Base-by-base conservation (phyloP, 2,113 vertebrate species). In the Xiphophorus hellerii region DNA sequence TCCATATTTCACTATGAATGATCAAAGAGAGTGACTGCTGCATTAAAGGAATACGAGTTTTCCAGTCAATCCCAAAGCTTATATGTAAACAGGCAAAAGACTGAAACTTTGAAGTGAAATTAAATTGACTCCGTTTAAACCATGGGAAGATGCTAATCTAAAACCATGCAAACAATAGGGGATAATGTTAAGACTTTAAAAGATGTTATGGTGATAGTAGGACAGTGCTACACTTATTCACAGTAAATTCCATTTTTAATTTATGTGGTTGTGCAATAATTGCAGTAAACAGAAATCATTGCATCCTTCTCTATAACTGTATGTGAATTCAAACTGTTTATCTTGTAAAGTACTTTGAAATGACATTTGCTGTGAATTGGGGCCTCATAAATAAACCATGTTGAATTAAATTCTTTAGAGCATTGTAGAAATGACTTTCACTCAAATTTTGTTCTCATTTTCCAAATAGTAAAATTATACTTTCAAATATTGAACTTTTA, bases 21-120 rank as follows among this genome's bases (percentile, higher is more conserved):
- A 58, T 58, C 51, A 30, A 28, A 48, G 39, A 35, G 48, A 64
- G 12, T 30, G 42, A 39, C 7, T 8, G 2, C 11, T 54, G 31
- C 5, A 15, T 65, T 67, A 58, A 28, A 58, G 25, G 44, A 58
- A n/a, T 5, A 29, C 5, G 3, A 67, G 17, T 30, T 66, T 58
- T 20, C 42, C 30, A 68, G 48, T 54, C 31, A 67, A 22, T 71
- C 3, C 2, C 62, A 31, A 48, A 10, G 30, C 14, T 69, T 76
- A 13, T 35, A 39, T 66, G 37, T 66, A 86, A 71, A 80, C 58
- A 78, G 35, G 39, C 39, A 42, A 42, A 42, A 42, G 39, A 42
- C 13, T 42, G 39, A 42, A 48, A 48, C 44, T 20, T 48, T 48
- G 44, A 48, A 48, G 14, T 48, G 5, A 48, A 42, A 37, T 64